Conservation (phyloP, 2,888 invertebrate genomes). For the Dryomyza anilis region DNA sequence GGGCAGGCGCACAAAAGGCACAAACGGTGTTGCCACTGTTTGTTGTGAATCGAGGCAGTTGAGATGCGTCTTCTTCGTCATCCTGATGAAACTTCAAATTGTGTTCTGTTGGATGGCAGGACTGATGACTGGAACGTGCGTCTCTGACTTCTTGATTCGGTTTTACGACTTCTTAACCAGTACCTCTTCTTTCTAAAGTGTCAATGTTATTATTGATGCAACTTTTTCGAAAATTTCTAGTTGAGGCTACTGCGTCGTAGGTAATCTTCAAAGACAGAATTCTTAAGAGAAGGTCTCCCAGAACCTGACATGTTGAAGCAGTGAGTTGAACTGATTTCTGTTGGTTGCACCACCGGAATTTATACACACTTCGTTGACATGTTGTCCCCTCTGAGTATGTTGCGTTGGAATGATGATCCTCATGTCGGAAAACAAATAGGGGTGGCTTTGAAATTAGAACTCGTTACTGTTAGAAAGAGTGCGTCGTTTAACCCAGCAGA, state of each 20-base stretch:
- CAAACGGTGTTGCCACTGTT: conserved; percentile 17
- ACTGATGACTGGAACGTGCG: not conserved
- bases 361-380: too few relatives aligned
- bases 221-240: too few relatives aligned
- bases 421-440: not conserved
- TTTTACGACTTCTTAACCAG: not conserved
- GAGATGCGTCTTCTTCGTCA: not conserved
- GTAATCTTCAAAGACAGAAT: not conserved
- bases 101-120: not conserved
- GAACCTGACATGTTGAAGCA: not conserved
- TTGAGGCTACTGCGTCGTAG: too few relatives aligned
- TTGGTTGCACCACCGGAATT: not conserved
- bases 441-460: not conserved
- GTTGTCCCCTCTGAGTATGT: too few relatives aligned
- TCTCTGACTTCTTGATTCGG: not conserved
- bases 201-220: too few relatives aligned
- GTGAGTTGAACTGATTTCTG: conserved; percentile 12
- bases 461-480: not conserved
- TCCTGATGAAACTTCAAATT: not conserved
- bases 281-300: not conserved
- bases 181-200: not conserved
- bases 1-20: conserved; percentile 1
- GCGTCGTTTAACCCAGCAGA: not conserved
- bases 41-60: not conserved
- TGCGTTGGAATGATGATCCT: not conserved